Base-by-base conservation (phyloP, 1,140 invertebrate species). In the Pissodes strobi region DNA sequence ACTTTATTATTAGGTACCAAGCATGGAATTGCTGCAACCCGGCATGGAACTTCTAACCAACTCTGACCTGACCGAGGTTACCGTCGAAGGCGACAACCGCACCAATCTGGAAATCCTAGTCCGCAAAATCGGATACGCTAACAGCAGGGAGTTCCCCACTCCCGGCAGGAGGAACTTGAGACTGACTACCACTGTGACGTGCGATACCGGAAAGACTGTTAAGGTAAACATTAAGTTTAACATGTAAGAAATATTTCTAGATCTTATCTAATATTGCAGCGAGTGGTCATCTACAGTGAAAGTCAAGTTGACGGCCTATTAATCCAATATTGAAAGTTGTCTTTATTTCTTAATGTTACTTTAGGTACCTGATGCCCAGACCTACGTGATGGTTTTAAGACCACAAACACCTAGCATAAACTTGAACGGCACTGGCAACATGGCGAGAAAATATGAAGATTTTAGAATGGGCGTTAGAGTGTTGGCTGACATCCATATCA, bases 151-250 rank as follows among this genome's bases (percentile, higher is more conserved):
- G 66, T 95, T 91, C 80, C 95, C 96, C 0, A 97, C 94, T 1
- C 93, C 95, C 1, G 96, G 95, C 1, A 80, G 94, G 8, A 83
- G 95, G 15, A 95, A 94, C 74, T 86, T 98, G 68, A 88, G 90
- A 64, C 80, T 97, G 6, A 86, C 87, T 25, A 93, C 91, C 0
- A 88, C 87, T 34, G 86, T 94, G 52, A 86, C 86, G 70, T 91
- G 90, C 75, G 85, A 88, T 71, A 87, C 85, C 72, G 88, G 88
- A 1, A 86, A 85, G 65, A 80, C 84, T 6, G 79, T 91, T 23
- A 88, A 88, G 73, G 60, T 80, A 80, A 2, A 15, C n/a, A n/a
- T n/a, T n/a, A n/a, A n/a, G n/a, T n/a, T n/a, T n/a, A n/a, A n/a
- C n/a, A n/a, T n/a, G n/a, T n/a, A n/a, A n/a, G n/a, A n/a, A n/a